Evolutionary conservation across 2,888 invertebrate genomes (phyloP).

Genomic region (Hyalella azteca): DNA sequence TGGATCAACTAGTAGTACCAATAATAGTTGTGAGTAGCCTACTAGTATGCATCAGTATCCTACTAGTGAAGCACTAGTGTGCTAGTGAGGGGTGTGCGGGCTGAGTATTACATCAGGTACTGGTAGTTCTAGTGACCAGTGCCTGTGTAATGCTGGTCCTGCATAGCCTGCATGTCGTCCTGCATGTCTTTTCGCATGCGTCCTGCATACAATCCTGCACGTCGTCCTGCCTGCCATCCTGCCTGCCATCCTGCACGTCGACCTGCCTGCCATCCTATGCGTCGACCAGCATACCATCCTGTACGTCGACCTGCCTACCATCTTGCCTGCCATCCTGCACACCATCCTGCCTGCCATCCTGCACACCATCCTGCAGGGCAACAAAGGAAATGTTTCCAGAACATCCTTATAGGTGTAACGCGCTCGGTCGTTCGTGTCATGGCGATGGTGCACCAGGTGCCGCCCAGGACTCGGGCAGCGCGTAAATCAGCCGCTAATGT

Average conservation of each 20-base stretch:
- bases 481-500: no score
- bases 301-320: not conserved
- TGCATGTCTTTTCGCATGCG: not conserved
- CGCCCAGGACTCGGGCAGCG: no score
- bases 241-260: not conserved
- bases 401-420: no score
- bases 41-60: not conserved
- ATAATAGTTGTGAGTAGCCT: no score
- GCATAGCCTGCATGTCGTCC: not conserved
- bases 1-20: no score
- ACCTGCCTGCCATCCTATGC: not conserved
- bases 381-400: no score
- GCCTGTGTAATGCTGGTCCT: slow-evolving; percentile 53
- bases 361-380: not conserved
- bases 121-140: slow-evolving; percentile 67
- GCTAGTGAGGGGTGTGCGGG: slow-evolving; percentile 63
- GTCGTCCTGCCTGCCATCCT: not conserved
- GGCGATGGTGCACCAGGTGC: no score
- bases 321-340: not conserved
- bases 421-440: no score
- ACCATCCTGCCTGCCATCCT: not conserved
- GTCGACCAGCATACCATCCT: not conserved
- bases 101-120: slow-evolving; percentile 99
- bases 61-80: not conserved
- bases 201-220: not conserved